Evolutionary conservation across 2,888 invertebrate species (phyloP).

Genomic region (Monopis laevigella): DNA sequence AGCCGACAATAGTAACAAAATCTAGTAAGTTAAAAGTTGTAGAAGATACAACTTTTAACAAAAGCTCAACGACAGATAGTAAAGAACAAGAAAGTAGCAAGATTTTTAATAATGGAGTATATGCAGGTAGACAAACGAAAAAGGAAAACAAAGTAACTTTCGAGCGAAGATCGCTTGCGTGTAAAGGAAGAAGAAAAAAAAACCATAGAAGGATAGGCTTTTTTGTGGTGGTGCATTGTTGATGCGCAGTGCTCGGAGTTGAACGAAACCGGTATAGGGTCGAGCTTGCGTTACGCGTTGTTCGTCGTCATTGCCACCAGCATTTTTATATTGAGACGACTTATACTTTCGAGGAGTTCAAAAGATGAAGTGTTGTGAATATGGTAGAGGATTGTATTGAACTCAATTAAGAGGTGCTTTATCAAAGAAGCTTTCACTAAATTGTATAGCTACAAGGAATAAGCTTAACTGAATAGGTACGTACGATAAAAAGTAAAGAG

Average conservation of each 20-base stretch:
- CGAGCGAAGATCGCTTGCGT: conserved; percentile 18
- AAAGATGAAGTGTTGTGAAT: no score
- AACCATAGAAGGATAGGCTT: conserved; percentile 26
- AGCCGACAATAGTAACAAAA: no score
- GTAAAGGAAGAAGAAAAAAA: conserved; percentile 34
- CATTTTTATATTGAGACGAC: conserved; percentile 6
- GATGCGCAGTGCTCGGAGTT: conserved; percentile 36
- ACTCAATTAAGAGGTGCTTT: no score
- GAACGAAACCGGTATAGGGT: conserved; percentile 47
- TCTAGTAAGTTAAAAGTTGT: no score
- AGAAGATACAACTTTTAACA: no score
- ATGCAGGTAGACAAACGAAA: conserved; percentile 9
- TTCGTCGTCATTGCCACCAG: not conserved
- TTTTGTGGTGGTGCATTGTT: conserved; percentile 51
- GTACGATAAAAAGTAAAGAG: no score
- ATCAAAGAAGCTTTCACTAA: no score
- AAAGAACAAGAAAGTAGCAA: not conserved
- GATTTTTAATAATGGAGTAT: conserved; percentile 7
- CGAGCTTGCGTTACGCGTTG: conserved; percentile 4
- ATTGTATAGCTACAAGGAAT: no score
- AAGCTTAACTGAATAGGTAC: no score
- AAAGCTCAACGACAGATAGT: no score
- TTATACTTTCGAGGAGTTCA: no score
- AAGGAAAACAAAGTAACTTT: conserved; percentile 13
- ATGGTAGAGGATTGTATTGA: no score